Base-by-base conservation (phyloP, 2,113 vertebrate genomes). In the Menidia beryllina region DNA sequence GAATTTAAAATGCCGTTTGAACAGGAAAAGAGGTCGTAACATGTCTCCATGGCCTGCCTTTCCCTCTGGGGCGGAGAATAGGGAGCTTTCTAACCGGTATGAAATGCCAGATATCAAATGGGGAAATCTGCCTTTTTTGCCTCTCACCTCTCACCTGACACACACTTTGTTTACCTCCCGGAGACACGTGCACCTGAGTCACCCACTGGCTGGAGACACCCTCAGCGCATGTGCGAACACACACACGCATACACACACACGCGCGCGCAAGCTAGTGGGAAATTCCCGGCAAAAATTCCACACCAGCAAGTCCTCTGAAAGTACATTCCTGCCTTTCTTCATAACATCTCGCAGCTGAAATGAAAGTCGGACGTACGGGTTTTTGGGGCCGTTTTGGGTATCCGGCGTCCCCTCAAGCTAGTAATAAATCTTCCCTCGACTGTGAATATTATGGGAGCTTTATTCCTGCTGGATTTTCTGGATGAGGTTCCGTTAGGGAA, bases 271-370 rank as follows among this genome's bases (percentile, higher is more conserved):
- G 55, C 73, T 61, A 21, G 71, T 83, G 91, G 91, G 91, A 91
- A 91, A 87, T 92, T 91, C 91, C 91, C 89, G 79, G 82, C 75
- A 75, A 89, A 87, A 90, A 89, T 89, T 92, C 90, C 86, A 77
- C 84, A 84, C 81, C 6, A 84, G 75, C 75, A 75, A n/a, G 84
- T 82, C 77, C 70, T 66, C 77, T 56, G 77, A 54, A 84, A 82
- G 84, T 72, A 72, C 91, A 92, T 92, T 91, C 91, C 82, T 88
- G 73, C 25, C 64, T n/a, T 84, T 82, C 76, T 86, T 90, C 67
- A 81, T 51, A 83, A 87, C 80, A 79, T 86, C 75, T 78, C 6
- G 2, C 72, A 72, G 85, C 85, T 79, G 83, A 87, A 89, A 85
- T 77, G 78, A 85, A 88, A 82, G 77, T 70, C 52, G 4, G 63